These are phyloP conservation scores for Drosophila eohydei DNA, from an alignment of 2,888 invertebrate genomes.

Conservation along the genomic window DNA sequence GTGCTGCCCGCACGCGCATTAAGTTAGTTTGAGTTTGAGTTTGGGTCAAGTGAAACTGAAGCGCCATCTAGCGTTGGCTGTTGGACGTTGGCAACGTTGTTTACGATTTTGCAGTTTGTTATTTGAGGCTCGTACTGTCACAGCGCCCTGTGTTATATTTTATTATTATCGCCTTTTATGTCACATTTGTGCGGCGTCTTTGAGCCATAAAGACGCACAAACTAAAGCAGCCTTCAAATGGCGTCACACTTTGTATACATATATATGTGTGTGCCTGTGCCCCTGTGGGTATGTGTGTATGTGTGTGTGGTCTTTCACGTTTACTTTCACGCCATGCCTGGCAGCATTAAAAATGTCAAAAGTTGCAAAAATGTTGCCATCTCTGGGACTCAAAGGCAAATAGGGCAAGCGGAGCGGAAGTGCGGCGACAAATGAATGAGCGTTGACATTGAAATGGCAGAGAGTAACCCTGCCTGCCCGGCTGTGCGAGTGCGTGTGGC, in stretches of 20 bases:
- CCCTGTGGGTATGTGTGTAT: slow-evolving; percentile 15
- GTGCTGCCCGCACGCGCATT: slow-evolving; percentile 18
- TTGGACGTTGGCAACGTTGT: slow-evolving; percentile 45
- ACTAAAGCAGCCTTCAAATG: slow-evolving; percentile 64
- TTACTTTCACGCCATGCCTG: slow-evolving; percentile 77
- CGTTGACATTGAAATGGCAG: slow-evolving; percentile 72
- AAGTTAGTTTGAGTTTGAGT: slow-evolving; percentile 24
- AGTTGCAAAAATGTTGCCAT: slow-evolving; percentile 77
- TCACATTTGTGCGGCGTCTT: slow-evolving; percentile 81
- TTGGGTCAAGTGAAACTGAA: slow-evolving; percentile 66
- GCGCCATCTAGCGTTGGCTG: slow-evolving; percentile 71
- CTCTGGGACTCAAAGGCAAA: slow-evolving; percentile 50
- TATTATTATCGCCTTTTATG: slow-evolving; percentile 80
- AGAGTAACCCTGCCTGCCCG: slow-evolving; percentile 22
- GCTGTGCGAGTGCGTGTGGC: slow-evolving; percentile 21
- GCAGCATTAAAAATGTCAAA: slow-evolving; percentile 80
- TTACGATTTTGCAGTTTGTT: slow-evolving; percentile 80
- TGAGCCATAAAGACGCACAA: slow-evolving; percentile 78
- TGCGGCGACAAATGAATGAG: slow-evolving; percentile 69
- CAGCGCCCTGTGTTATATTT: slow-evolving; percentile 66
- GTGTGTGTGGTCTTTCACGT: slow-evolving; percentile 41
- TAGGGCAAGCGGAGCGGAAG: slow-evolving; percentile 42
- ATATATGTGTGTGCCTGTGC: slow-evolving; percentile 4
- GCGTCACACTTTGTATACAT: slow-evolving; percentile 34
- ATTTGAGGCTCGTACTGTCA: slow-evolving; percentile 55